Conservation (phyloP, 2,797 vertebrate genomes). For the Malacoraja senta region DNA sequence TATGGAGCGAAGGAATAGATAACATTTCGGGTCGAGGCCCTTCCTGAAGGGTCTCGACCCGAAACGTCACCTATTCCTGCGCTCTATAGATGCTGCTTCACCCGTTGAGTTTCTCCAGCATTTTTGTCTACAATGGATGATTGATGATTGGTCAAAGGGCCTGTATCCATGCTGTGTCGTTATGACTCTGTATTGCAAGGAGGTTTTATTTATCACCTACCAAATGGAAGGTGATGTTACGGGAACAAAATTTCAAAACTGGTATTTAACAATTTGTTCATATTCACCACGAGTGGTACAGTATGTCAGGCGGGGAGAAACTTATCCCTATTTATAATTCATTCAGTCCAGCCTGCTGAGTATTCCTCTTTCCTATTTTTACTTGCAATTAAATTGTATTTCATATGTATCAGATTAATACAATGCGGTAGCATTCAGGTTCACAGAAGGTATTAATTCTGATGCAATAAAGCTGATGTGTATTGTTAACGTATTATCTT, state of each 20-base stretch:
- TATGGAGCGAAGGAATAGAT: no score
- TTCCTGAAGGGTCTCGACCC: no score
- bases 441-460: neutral
- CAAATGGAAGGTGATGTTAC: neutral
- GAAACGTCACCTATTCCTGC: no score
- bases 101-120: no score
- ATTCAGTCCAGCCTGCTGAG: neutral
- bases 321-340: neutral
- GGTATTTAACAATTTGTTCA: neutral
- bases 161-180: no score
- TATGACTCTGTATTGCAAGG: neutral
- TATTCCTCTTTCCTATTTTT: no score
- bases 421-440: neutral
- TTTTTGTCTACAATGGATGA: no score
- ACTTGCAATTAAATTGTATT: neutral
- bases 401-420: neutral
- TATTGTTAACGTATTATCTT: slow-evolving; percentile 33
- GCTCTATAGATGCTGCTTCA: no score
- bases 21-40: no score
- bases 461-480: neutral
- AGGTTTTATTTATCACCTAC: neutral
- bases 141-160: no score
- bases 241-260: neutral
- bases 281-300: neutral
- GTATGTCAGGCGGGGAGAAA: no score